phyloP scores from a whole-genome alignment of 2,888 invertebrate genomes.

The Rambutsinella grinnellia region DNA sequence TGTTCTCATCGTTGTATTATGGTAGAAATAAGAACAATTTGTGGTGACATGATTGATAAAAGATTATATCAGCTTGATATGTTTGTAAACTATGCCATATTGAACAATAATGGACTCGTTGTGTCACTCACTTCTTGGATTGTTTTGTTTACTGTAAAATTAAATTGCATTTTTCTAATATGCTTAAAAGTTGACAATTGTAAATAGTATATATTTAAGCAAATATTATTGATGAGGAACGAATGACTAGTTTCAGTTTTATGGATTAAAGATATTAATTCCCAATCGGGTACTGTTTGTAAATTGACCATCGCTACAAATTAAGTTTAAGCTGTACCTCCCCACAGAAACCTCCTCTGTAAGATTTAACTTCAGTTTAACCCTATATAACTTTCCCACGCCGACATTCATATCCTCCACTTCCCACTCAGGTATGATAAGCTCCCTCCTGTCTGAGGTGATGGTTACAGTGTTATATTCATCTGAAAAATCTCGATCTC shows the following conservation, averaged over 20 bases:
- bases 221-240: neutral
- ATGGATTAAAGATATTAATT: conserved; percentile 1
- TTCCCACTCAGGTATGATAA: neutral
- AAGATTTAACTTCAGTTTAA: conserved; percentile 12
- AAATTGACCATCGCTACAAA: neutral
- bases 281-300: neutral
- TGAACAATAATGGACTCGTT: neutral
- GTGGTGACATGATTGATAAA: neutral
- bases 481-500: conserved; percentile 24
- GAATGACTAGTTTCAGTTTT: neutral
- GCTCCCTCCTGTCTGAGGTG: conserved; percentile 11
- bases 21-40: neutral
- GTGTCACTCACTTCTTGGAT: neutral
- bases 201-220: neutral
- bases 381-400: conserved; percentile 13
- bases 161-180: no score
- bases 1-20: neutral
- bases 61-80: neutral
- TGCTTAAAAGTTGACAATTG: neutral
- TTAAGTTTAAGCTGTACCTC: conserved; percentile 8
- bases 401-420: neutral
- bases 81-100: neutral
- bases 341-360: neutral
- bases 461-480: neutral
- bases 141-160: no score